Evolutionary conservation across 2,797 vertebrate species (phyloP), one percentile per base, ranked within the genome.

Genomic region (Ctenopoma kingsleyae): DNA sequence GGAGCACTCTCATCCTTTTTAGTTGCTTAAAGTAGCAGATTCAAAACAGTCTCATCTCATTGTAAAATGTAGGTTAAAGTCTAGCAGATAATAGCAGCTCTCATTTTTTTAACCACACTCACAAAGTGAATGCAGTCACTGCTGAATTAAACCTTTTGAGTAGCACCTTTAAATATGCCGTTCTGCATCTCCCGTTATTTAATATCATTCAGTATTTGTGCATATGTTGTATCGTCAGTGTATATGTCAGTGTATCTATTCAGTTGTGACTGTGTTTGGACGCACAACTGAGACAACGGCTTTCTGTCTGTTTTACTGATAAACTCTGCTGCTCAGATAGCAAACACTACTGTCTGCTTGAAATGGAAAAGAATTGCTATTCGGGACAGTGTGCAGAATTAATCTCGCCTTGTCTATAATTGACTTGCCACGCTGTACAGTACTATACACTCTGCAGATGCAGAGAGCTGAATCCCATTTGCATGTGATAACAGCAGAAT

Each of bases 361-460:
- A 75, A 72, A 72, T 60, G 36, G 75, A 41, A 76, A 68, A 44
- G 6, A 81, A 78, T 46, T 62, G 27, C 36, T 70, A 62, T 74
- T 76, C 13, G 16, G 64, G 66, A 78, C 66, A 63, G 56, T 61
- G 58, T 74, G 77, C 15, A 27, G 74, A 82, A 86, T 81, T 78
- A 69, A 76, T 85, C 64, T 70, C 0, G 41, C 46, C 71, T 70
- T 50, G 71, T 86, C 85, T 78, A 67, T 81, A 81, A 85, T 84
- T 68, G 81, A 85, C 81, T 84, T 56, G 48, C 69, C 56, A 58
- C 54, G 58, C 64, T 49, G 74, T 61, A 52, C 64, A 67, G 62
- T 51, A 17, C 41, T 69, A 40, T 56, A 38, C 20, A 47, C 57
- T 67, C 53, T 53, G 62, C 68, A 50, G 51, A 72, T 63, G 32